Base-by-base conservation (phyloP, 2,888 invertebrate species). In the Sipha maydis region DNA sequence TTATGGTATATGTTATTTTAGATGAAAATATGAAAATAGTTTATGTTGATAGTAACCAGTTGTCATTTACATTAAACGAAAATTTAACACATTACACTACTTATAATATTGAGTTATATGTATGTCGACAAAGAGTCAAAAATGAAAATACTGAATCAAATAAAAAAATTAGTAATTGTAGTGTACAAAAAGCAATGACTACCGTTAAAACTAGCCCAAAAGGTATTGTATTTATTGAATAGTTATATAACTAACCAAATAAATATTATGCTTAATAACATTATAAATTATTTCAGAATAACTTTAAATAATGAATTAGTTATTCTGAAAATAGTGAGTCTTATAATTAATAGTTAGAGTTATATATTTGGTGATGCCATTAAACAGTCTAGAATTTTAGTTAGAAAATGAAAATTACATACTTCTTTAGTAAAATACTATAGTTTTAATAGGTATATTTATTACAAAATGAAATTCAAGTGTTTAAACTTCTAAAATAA, bases 81-180 rank as follows among this genome's bases (percentile, higher is more conserved):
- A 88, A 88, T 82, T 75, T 88, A 88, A 88, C 88, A 19, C 88
- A 88, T 67, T 88, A 82, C 34, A 88, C 88, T 48, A 82, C 61
- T 82, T 88, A 88, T 88, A 88, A 88, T 34, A 88, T 88, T 88
- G 88, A 88, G 48, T 25, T 88, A 41, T 88, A 82, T 88, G 88
- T 82, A 1, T 88, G 88, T 67, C 82, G 88, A 75, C 71, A 82
- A 75, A 25, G 14, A 41, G 14, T 34, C 0, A 41, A 76, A 75
- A 17, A 61, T 80, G 88, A 88, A 82, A 14, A 48, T 14, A 48
- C 48, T 11, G n/a, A 11, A 56, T 17, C 38, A 28, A 77, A 83
- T 71, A 25, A 41, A 75, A 17, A n/a, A 34, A 56, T 38, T 48
- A 56, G 28, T 80, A 56, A 86, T 67, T 88, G 88, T 82, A 88